A percentile compares a stretch with the other conserved stretches of the same genome.
These are phyloP conservation scores for zebrafish (Danio rerio) DNA, from an alignment of 2,113 vertebrate species.

Conservation along the genomic window DNA sequence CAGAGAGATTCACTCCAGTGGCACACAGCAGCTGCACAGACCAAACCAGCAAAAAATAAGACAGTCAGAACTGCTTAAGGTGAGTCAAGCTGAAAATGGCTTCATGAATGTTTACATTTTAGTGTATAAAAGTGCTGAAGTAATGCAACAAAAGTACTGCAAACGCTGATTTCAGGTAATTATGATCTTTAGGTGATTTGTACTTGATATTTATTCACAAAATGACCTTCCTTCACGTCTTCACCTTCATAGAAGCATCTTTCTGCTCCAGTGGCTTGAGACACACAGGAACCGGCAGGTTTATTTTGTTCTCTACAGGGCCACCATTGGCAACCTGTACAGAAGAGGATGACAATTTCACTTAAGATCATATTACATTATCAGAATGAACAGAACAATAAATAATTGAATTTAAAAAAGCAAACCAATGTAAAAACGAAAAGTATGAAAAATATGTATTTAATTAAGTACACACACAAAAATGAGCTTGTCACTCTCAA, in stretches of 20 bases:
- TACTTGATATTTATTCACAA: not conserved
- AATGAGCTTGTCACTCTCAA: too few relatives aligned
- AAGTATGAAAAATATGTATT: too few relatives aligned
- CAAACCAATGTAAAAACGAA: too few relatives aligned
- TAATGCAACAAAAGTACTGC: too few relatives aligned
- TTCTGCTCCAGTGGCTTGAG: slow-evolving; percentile 93
- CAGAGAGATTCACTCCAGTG: slow-evolving; percentile 89
- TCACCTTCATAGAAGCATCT: slow-evolving; percentile 96
- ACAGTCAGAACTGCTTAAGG: not conserved
- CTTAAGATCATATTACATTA: too few relatives aligned
- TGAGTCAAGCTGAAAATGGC: not conserved
- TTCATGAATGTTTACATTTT: too few relatives aligned
- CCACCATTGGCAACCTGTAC: slow-evolving; percentile 77
- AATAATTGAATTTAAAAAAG: too few relatives aligned
- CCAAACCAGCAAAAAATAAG: not conserved
- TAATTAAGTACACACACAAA: too few relatives aligned
- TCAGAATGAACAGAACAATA: too few relatives aligned
- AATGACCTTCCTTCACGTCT: not conserved
- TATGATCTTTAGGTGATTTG: not conserved
- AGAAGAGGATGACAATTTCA: not conserved
- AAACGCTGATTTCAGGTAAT: not conserved
- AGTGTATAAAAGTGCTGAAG: too few relatives aligned
- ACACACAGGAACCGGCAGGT: slow-evolving; percentile 94
- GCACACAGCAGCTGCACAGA: slow-evolving; percentile 92
- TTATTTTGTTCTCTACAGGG: slow-evolving; percentile 90